These are phyloP conservation scores for Trochalopteron elliotii DNA, from an alignment of 2,113 vertebrate species.

Conservation along the genomic window DNA sequence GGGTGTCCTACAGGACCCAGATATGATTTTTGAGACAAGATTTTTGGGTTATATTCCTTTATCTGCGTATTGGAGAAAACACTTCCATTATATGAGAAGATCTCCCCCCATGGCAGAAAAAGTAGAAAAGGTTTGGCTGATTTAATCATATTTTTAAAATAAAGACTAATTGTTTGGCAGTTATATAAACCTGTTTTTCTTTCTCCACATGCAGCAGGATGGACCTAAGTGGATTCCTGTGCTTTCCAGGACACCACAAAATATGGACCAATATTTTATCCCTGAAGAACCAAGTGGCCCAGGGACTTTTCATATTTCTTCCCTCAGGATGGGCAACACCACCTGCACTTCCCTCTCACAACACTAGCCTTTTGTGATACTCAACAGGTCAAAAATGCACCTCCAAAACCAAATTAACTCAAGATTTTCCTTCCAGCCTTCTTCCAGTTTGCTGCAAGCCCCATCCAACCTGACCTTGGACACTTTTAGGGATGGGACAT, in stretches of 20 bases:
- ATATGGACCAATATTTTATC: rapidly evolving
- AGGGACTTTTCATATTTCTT: too few species aligned
- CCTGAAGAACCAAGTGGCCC: rapidly evolving
- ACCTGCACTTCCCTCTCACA: not conserved
- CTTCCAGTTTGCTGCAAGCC: not conserved
- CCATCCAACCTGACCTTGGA: not conserved
- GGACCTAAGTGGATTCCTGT: not conserved
- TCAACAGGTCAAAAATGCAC: not conserved
- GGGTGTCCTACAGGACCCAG: not conserved
- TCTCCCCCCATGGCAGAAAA: rapidly evolving
- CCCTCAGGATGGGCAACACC: not conserved
- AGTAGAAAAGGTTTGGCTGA: not conserved
- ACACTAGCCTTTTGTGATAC: rapidly evolving
- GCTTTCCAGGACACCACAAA: not conserved
- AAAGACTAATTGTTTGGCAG: not conserved
- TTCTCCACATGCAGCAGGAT: not conserved
- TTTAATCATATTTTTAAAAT: rapidly evolving
- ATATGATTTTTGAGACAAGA: rapidly evolving
- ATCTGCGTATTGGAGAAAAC: not conserved
- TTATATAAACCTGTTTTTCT: rapidly evolving
- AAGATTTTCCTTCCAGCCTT: not conserved
- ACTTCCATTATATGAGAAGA: rapidly evolving
- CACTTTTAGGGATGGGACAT: not conserved
- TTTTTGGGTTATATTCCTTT: not conserved
- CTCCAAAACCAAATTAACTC: not conserved